These are phyloP conservation scores for Tetraodon nigroviridis DNA, from an alignment of 2,113 vertebrate species.

Conservation along the genomic window DNA sequence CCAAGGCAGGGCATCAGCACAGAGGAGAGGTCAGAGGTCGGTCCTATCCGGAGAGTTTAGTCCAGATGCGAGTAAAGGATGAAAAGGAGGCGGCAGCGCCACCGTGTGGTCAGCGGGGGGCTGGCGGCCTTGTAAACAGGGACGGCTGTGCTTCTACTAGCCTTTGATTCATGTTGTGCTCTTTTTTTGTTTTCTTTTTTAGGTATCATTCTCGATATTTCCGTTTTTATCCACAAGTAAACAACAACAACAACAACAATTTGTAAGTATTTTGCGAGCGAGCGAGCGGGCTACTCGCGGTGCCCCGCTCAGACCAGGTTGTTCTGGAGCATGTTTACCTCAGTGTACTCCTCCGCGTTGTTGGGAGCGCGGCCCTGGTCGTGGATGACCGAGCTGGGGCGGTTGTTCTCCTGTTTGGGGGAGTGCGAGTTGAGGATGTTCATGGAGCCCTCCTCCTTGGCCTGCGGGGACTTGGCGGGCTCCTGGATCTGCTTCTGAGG, in stretches of 20 bases:
- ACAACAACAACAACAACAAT: slow-evolving; percentile 30
- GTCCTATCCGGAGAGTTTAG: slow-evolving; percentile 63
- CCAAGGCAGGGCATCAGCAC: slow-evolving; percentile 63
- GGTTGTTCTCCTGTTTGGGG: slow-evolving; percentile 83
- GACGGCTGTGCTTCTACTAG: slow-evolving; percentile 60
- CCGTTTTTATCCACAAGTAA: slow-evolving; percentile 28
- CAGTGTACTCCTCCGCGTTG: slow-evolving; percentile 68
- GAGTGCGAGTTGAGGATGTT: slow-evolving; percentile 90
- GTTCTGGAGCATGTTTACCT: slow-evolving; percentile 89
- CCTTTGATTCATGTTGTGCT: slow-evolving; percentile 46
- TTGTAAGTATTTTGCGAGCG: slow-evolving; percentile 9
- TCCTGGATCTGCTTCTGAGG: slow-evolving; percentile 83
- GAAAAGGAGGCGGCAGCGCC: slow-evolving; percentile 45
- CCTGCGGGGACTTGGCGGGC: slow-evolving; percentile 80
- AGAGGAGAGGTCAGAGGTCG: slow-evolving; percentile 55
- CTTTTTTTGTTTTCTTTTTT: slow-evolving; percentile 15
- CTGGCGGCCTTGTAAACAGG: slow-evolving; percentile 57
- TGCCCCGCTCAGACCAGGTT: slow-evolving; percentile 80
- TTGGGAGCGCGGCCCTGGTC: slow-evolving; percentile 56
- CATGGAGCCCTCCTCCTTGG: slow-evolving; percentile 87
- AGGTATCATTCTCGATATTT: background rate
- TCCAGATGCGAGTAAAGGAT: slow-evolving; percentile 52
- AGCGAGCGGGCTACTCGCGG: slow-evolving; percentile 22
- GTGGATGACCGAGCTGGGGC: slow-evolving; percentile 65
- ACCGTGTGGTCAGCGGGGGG: slow-evolving; percentile 40